Percentiles rank a stretch among this genome's conserved stretches.
Conservation (phyloP, 2,888 invertebrate genomes). For the Dryobotodes eremita region DNA sequence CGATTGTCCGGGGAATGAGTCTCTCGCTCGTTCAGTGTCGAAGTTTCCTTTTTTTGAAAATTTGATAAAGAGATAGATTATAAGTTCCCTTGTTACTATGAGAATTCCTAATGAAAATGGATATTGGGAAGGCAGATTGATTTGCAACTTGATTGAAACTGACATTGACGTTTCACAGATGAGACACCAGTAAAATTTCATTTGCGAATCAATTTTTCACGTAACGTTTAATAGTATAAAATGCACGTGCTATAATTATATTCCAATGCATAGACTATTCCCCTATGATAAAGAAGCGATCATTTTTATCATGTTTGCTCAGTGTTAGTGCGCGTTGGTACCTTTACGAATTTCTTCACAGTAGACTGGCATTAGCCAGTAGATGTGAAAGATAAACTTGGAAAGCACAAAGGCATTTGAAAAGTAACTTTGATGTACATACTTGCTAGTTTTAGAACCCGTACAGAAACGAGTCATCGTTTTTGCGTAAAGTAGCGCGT, state of each 20-base stretch:
- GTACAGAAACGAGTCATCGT: not conserved
- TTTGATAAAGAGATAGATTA: conserved; percentile 6
- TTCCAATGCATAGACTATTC: not conserved
- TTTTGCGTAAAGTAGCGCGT: not conserved
- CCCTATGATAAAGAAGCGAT: not conserved
- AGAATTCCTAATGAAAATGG: not conserved
- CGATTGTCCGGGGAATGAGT: conserved; percentile 52
- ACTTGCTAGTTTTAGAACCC: not conserved
- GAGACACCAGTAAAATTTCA: too few species aligned
- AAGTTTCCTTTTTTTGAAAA: conserved; percentile 13
- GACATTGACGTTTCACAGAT: not conserved
- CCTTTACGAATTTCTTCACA: not conserved
- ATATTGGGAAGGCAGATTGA: not conserved
- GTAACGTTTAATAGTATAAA: too few species aligned
- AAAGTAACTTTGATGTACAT: not conserved
- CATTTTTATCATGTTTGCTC: not conserved
- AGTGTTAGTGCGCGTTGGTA: not conserved
- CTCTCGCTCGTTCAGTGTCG: conserved; percentile 11
- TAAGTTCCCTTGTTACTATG: conserved; percentile 14
- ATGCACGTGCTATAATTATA: too few species aligned
- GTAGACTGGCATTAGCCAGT: too few species aligned
- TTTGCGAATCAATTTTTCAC: too few species aligned
- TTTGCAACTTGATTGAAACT: not conserved
- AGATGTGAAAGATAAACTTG: not conserved
- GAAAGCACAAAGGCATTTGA: not conserved